These are phyloP conservation scores for Dufourea novaeangliae DNA, from an alignment of 1,140 invertebrate species.

Conservation along the genomic window DNA sequence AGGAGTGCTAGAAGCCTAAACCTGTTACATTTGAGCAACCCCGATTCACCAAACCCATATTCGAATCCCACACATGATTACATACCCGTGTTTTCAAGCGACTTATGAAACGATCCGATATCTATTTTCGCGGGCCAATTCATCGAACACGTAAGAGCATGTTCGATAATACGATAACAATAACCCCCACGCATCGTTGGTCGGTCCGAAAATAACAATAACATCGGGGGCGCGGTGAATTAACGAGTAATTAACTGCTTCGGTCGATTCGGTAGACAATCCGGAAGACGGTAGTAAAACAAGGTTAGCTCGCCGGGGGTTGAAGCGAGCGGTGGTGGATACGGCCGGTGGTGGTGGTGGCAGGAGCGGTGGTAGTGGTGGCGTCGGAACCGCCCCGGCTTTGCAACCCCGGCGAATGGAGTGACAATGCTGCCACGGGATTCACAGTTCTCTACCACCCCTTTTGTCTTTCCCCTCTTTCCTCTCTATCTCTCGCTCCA, in stretches of 20 bases:
- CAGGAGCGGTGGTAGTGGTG: slow-evolving; percentile 57
- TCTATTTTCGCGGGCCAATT: background rate
- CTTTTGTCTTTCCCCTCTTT: slow-evolving; percentile 69
- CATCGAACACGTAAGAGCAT: background rate
- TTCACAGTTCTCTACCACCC: slow-evolving; percentile 70
- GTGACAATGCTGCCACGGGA: slow-evolving; percentile 72
- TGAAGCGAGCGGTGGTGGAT: slow-evolving; percentile 36
- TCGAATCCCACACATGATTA: too few species aligned
- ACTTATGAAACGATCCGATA: too few species aligned
- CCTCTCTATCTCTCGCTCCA: slow-evolving; percentile 61
- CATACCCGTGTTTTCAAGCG: too few species aligned
- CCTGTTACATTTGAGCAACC: too few species aligned
- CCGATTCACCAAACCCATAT: too few species aligned
- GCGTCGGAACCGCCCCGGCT: slow-evolving; percentile 68
- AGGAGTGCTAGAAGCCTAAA: too few species aligned
- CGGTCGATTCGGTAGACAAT: slow-evolving; percentile 68
- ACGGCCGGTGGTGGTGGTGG: slow-evolving; percentile 40
- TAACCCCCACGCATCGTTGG: background rate
- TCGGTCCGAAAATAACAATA: slow-evolving; percentile 38
- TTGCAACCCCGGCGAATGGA: slow-evolving; percentile 69
- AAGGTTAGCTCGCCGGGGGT: slow-evolving; percentile 63
- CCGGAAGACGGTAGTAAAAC: slow-evolving; percentile 74
- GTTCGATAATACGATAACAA: background rate
- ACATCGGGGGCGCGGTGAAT: slow-evolving; percentile 37
- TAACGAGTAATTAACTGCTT: slow-evolving; percentile 69